phyloP scores from a whole-genome alignment of 2,113 vertebrate species.

The Atrichornis clamosus region DNA sequence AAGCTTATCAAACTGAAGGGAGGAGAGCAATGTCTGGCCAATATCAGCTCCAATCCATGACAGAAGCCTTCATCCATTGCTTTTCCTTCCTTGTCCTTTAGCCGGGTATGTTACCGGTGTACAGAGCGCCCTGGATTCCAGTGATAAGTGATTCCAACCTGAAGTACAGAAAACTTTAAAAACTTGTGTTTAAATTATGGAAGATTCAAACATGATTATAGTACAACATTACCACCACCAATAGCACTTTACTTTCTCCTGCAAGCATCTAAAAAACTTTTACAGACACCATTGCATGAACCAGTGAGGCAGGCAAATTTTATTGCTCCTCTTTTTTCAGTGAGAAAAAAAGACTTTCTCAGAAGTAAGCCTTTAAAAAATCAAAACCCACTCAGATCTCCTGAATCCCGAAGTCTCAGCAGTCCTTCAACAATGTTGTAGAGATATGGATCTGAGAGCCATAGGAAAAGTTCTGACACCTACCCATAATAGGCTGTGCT shows the following conservation, averaged over 20 bases:
- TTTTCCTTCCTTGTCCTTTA: conserved; percentile 4
- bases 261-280: background rate
- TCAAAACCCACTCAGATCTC: background rate
- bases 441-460: background rate
- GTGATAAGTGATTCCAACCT: background rate
- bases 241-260: background rate
- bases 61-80: background rate
- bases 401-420: background rate
- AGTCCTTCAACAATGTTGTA: background rate
- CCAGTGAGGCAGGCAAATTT: background rate
- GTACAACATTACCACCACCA: background rate
- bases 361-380: background rate
- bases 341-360: background rate
- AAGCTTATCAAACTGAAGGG: background rate
- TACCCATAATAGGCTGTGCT: background rate
- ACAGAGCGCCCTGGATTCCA: background rate
- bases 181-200: background rate
- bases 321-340: background rate
- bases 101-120: background rate
- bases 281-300: background rate
- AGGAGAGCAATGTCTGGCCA: background rate
- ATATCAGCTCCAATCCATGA: background rate
- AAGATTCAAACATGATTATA: background rate
- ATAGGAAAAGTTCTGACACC: background rate
- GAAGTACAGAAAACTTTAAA: background rate